These are phyloP conservation scores for Eupithecia subumbrata DNA, from an alignment of 2,888 invertebrate species.

Conservation along the genomic window DNA sequence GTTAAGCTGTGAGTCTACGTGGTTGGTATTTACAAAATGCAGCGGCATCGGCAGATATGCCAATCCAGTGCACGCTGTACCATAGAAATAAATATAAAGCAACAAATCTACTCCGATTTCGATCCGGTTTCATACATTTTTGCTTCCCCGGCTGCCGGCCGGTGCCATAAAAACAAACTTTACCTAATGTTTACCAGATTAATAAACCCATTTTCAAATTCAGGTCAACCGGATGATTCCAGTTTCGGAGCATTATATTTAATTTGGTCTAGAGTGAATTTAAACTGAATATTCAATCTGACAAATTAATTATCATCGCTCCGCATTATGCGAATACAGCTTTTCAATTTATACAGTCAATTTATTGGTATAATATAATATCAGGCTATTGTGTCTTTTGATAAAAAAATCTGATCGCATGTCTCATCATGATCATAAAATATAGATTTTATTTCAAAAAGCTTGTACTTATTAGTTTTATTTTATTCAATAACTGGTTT, in stretches of 20 bases:
- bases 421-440: too few relatives aligned
- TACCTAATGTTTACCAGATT: neutral
- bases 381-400: neutral
- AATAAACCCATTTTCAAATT: constrained; percentile 1
- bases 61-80: too few relatives aligned
- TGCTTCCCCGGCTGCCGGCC: neutral
- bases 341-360: constrained; percentile 7
- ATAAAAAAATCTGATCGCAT: neutral
- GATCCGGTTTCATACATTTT: neutral
- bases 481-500: too few relatives aligned
- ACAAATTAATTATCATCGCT: constrained; percentile 22
- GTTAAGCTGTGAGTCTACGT: too few relatives aligned
- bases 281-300: constrained; percentile 13
- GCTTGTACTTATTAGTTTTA: too few relatives aligned
- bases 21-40: too few relatives aligned
- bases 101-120: too few relatives aligned
- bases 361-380: constrained; percentile 1
- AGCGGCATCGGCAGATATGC: too few relatives aligned
- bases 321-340: constrained; percentile 17
- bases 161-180: neutral
- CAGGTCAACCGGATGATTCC: constrained; percentile 3
- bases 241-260: neutral
- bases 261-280: constrained; percentile 9
- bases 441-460: too few relatives aligned
- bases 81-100: too few relatives aligned